Base-by-base conservation (phyloP, 2,888 invertebrate genomes). In the Lasiommata megera region DNA sequence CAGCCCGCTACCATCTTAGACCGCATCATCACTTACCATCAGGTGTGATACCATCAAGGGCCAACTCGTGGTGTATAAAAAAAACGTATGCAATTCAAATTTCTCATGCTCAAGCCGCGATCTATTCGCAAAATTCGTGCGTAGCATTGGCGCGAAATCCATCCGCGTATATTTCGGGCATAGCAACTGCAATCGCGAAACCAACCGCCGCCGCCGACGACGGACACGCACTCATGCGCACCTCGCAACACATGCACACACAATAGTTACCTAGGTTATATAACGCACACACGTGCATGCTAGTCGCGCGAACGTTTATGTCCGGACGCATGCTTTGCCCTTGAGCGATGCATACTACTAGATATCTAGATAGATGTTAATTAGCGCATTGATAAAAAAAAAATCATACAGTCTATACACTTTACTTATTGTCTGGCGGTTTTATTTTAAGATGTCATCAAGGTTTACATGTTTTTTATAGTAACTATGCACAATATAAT, bases 181-280 rank as follows among this genome's bases (percentile, higher is more conserved):
- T 89, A 76, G 89, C 82, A 88, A 89, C 89, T 84, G 82, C 84
- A 85, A 82, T 83, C 82, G 82, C 86, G 87, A 88, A 87, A 84
- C 75, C 82, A 76, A 76, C 75, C 73, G 34, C 11, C 34, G 77
- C 73, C 83, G 80, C 70, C 80, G 77, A 71, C 74, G 77, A 59
- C 68, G 61, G 62, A 56, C 64, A 74, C 85, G 72, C 82, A 80
- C 80, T 64, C 82, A 79, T 74, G 76, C 79, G 67, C 66, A 67
- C 62, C 68, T 55, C 64, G 66, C 11, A 64, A 73, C 77, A 82
- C 77, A 78, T 71, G 75, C 74, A 67, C 68, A 66, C 75, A 79
- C 80, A 80, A 82, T 82, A 85, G 82, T 56, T 56, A 77, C 80
- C 83, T 84, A 84, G 81, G 73, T 71, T 67, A 75, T 63, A 65